Base-by-base conservation (phyloP, 2,888 invertebrate species). In the Chaetoderma sp. region DNA sequence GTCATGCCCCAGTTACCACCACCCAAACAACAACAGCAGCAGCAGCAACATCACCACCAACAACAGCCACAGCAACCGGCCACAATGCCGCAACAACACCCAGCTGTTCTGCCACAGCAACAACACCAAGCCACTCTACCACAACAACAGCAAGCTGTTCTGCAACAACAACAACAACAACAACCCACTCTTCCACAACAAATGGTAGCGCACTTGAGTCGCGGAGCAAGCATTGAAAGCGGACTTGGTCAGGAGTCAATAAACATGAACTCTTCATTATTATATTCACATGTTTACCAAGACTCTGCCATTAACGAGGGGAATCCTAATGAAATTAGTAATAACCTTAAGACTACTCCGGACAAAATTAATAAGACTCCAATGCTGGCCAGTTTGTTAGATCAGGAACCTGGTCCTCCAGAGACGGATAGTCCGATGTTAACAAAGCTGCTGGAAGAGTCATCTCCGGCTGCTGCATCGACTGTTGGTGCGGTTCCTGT, bases 371-470 rank as follows among this genome's bases (percentile, higher is more conserved):
- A 72, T 21, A 78, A 74, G 56, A 83, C 81, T 68, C 81, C 85
- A 1, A 74, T 84, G 57, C 70, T 86, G 56, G 82, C 83, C 16
- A 81, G 77, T 25, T 71, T 85, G 21, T 71, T 86, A 33, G 85
- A 84, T 63, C 77, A 79, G 49, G 78, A 77, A 23, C 72, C 75
- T 13, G 74, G 75, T n/a, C 65, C 62, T 55, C 59, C 72, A n/a
- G 58, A 25, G 45, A 70, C 68, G 56, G 79, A 80, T 58, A 76
- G 77, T 65, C 77, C 82, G 8, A 81, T 83, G 79, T 69, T 83
- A 68, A 82, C 83, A 27, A 79, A 77, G 59, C 68, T 83, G 18
- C 70, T 83, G 33, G 82, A 80, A 58, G 83, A 82, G 64, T 73
- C 77, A 23, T 71, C 75, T 13, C 47, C 44, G n/a, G 32, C 66